A percentile compares a stretch with the other conserved stretches of the same genome.
Conservation (phyloP, 2,888 invertebrate genomes). For the Dryocosmus kuriphilus region DNA sequence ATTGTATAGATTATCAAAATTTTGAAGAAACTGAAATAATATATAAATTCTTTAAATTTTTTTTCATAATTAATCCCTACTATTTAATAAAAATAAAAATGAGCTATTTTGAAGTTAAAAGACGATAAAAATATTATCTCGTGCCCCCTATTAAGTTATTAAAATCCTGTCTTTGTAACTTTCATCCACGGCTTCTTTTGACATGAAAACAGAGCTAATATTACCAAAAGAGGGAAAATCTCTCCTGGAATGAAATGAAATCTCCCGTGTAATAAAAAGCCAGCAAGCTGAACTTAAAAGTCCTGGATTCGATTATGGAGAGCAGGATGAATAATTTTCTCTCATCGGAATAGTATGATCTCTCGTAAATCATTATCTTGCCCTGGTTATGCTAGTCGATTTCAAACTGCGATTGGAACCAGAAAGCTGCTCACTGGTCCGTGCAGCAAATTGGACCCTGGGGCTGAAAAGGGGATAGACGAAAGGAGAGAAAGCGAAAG, state of each 20-base stretch:
- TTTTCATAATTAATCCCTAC: too few relatives aligned
- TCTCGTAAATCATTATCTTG: slow-evolving; percentile 57
- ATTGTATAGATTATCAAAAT: too few relatives aligned
- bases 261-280: slow-evolving; percentile 6
- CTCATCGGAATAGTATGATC: slow-evolving; percentile 52
- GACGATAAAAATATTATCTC: too few relatives aligned
- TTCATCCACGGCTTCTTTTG: neutral
- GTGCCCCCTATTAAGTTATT: neutral
- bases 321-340: slow-evolving; percentile 54
- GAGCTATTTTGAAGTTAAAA: too few relatives aligned
- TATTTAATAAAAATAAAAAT: too few relatives aligned
- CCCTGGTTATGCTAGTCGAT: slow-evolving; percentile 49
- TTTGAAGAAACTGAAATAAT: too few relatives aligned
- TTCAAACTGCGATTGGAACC: slow-evolving; percentile 41
- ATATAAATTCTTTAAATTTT: too few relatives aligned
- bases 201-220: neutral
- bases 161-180: neutral
- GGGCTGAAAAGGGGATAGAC: slow-evolving; percentile 41
- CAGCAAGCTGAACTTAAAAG: neutral
- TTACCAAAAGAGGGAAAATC: neutral
- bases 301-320: slow-evolving; percentile 2
- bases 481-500: slow-evolving; percentile 30
- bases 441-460: slow-evolving; percentile 51
- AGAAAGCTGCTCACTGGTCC: slow-evolving; percentile 51
- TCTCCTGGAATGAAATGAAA: neutral